Evolutionary conservation across 2,797 vertebrate genomes (phyloP).

Genomic region (Cuniculus paca): DNA sequence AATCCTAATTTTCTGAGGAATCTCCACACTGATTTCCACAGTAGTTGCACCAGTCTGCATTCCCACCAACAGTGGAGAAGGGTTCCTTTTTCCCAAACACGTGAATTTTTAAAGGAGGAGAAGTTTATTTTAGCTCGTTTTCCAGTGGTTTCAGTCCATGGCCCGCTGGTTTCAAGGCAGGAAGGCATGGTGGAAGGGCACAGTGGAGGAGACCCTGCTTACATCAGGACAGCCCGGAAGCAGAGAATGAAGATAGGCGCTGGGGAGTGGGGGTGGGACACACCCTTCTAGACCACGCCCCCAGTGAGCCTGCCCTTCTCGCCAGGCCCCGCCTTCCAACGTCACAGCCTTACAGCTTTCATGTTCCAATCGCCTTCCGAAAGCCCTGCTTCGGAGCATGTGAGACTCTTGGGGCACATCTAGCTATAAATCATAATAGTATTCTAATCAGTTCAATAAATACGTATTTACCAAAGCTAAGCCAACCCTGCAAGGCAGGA

Average conservation of each 20-base stretch:
- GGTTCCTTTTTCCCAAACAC: too few species aligned
- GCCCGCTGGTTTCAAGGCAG: neutral
- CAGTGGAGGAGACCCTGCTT: neutral
- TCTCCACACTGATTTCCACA: too few species aligned
- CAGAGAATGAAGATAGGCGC: neutral
- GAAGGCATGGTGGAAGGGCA: neutral
- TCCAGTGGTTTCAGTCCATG: neutral
- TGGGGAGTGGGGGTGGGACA: neutral
- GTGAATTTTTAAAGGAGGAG: neutral
- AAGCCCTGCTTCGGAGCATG: neutral
- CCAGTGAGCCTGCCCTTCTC: neutral
- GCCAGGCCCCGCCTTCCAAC: neutral
- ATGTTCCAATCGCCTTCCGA: neutral
- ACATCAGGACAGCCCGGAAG: neutral
- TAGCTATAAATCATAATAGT: neutral
- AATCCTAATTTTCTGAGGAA: too few species aligned
- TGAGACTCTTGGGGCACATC: neutral
- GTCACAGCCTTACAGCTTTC: neutral
- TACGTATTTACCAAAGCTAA: neutral
- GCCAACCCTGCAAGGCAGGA: neutral
- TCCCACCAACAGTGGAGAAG: too few species aligned
- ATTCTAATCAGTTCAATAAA: slow-evolving; percentile 22
- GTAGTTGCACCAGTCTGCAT: too few species aligned
- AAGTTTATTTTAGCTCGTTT: neutral
- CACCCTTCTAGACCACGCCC: neutral